These are phyloP conservation scores for Glandiceps talaboti DNA, from an alignment of 53 echinoderm and acorn worm species.

Conservation along the genomic window DNA sequence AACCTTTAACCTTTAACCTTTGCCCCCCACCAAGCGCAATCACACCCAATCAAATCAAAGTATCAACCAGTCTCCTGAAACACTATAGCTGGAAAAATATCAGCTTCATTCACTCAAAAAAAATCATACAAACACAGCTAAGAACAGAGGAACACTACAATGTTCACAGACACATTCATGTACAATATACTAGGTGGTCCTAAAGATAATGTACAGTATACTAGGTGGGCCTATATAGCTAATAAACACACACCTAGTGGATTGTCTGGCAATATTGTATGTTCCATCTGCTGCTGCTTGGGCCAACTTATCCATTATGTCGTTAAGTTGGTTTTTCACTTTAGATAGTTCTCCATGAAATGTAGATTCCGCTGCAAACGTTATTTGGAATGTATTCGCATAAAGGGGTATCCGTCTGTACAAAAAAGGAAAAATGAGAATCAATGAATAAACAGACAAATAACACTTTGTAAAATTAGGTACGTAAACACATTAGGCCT, in stretches of 20 bases:
- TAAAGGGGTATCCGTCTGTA: conserved; percentile 95
- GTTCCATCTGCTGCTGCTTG: conserved; percentile 63
- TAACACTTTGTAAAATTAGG: too few species aligned
- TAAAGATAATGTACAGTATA: too few species aligned
- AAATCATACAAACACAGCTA: background rate
- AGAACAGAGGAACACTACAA: background rate
- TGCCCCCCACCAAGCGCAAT: too few species aligned
- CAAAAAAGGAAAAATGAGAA: conserved; percentile 6
- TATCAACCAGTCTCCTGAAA: background rate
- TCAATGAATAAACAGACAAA: too few species aligned
- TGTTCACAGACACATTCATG: background rate
- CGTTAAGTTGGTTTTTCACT: conserved; percentile 40
- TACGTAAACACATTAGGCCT: too few species aligned
- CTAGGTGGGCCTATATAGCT: background rate
- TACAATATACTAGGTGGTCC: background rate
- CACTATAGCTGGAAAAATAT: background rate
- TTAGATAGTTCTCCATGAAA: conserved; percentile 87
- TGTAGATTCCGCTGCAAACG: conserved; percentile 76
- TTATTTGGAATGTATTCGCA: conserved; percentile 94
- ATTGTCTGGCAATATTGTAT: conserved; percentile 57
- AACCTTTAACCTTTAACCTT: too few species aligned
- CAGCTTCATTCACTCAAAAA: background rate
- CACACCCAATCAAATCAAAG: too few species aligned
- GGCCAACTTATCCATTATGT: conserved; percentile 70
- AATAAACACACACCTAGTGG: background rate